phyloP scores from a whole-genome alignment of 2,113 vertebrate genomes.

The Pogona vitticeps region DNA sequence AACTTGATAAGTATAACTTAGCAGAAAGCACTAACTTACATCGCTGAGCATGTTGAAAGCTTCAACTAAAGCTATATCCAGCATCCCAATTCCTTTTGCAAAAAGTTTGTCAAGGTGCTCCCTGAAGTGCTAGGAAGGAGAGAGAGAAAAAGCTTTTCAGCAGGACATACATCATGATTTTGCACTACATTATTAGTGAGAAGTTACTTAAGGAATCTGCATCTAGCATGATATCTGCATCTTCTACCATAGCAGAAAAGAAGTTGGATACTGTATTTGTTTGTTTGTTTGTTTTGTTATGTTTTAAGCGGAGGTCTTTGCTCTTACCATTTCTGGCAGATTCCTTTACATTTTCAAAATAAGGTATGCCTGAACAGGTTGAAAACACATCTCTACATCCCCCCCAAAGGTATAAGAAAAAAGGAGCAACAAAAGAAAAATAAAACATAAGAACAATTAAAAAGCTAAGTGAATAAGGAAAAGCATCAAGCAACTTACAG shows the following conservation, averaged over 20 bases:
- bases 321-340: neutral
- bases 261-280: no score
- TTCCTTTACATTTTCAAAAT: neutral
- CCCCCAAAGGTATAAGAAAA: neutral
- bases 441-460: neutral
- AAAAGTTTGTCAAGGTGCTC: conserved; percentile 94
- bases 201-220: neutral
- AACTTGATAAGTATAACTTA: neutral
- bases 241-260: neutral
- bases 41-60: conserved; percentile 93
- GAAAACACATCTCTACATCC: no score
- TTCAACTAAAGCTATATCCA: conserved; percentile 92
- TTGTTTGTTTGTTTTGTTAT: no score
- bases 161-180: neutral
- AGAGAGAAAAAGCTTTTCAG: conserved; percentile 26
- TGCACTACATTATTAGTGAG: neutral
- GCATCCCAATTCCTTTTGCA: conserved; percentile 96
- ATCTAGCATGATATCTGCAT: neutral
- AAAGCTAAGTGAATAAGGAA: neutral
- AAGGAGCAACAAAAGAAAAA: neutral
- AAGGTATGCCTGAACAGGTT: neutral
- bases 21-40: conserved; percentile 77
- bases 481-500: neutral
- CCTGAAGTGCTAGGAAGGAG: conserved; percentile 89
- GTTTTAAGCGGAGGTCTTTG: neutral